phyloP scores from a whole-genome alignment of 2,888 invertebrate species.

The Standfussiana lucernea region DNA sequence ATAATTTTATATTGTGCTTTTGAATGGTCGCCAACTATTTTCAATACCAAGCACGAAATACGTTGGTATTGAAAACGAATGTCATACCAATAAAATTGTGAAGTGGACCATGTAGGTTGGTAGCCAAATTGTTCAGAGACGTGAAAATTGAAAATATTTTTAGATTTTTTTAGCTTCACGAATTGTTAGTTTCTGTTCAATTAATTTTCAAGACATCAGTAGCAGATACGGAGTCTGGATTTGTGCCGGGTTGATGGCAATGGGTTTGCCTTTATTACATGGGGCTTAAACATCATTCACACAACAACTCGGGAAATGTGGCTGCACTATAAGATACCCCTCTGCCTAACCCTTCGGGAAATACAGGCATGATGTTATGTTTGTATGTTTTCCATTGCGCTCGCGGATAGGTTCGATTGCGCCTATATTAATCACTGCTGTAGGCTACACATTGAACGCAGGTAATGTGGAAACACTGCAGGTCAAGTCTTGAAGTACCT shows the following conservation, averaged over 20 bases:
- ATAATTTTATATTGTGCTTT: background rate
- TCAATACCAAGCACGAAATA: background rate
- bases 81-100: background rate
- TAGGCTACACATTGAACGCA: too few species aligned
- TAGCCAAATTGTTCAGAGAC: background rate
- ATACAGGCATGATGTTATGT: too few species aligned
- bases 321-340: background rate
- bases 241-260: background rate
- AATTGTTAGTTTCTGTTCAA: background rate
- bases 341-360: background rate
- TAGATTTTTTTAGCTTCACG: background rate
- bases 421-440: too few species aligned
- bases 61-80: background rate
- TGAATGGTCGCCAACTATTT: constrained; percentile 1
- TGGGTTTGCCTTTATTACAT: background rate
- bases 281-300: background rate
- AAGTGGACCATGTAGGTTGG: background rate
- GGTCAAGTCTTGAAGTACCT: too few species aligned
- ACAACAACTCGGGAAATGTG: too few species aligned
- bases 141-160: background rate
- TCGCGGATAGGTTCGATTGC: too few species aligned
- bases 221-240: background rate
- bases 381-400: background rate
- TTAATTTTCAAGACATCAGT: background rate
- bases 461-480: too few species aligned